These are phyloP conservation scores for Trichonephila clavata DNA, from an alignment of 1,140 invertebrate genomes.

Conservation along the genomic window DNA sequence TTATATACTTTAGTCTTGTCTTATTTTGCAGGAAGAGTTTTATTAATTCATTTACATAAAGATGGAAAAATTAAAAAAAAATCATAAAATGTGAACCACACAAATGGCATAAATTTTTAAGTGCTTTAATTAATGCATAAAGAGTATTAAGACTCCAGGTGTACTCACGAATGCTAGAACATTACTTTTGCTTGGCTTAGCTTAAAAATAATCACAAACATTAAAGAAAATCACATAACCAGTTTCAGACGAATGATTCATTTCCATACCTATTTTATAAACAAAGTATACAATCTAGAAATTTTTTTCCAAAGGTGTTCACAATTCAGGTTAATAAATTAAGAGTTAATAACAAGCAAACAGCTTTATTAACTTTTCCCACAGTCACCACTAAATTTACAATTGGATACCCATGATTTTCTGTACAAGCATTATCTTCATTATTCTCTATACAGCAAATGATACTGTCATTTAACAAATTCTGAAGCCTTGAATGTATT, in stretches of 20 bases:
- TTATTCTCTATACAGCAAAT: conserved; percentile 39
- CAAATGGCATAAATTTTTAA: conserved; percentile 16
- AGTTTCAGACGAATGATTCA: neutral
- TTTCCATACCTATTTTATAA: too few species aligned
- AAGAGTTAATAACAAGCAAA: conserved; percentile 35
- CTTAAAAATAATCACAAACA: conserved; percentile 13
- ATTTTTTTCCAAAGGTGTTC: neutral
- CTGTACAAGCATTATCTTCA: conserved; percentile 60
- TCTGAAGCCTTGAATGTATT: neutral
- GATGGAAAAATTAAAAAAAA: conserved; percentile 2
- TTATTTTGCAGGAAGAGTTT: conserved; percentile 10
- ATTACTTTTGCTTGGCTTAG: neutral
- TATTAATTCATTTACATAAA: conserved; percentile 28
- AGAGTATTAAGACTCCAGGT: conserved; percentile 14
- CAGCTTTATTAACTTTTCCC: conserved; percentile 56
- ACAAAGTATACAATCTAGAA: neutral
- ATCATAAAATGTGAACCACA: conserved; percentile 32
- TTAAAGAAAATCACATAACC: neutral
- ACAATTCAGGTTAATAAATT: neutral
- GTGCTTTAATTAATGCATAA: conserved; percentile 24
- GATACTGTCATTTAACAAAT: conserved; percentile 43
- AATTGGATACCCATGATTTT: conserved; percentile 62
- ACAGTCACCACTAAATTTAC: conserved; percentile 51
- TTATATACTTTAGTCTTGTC: neutral
- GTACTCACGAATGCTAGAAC: conserved; percentile 30